Conservation (phyloP, 2,888 invertebrate species). For the Salticus scenicus region DNA sequence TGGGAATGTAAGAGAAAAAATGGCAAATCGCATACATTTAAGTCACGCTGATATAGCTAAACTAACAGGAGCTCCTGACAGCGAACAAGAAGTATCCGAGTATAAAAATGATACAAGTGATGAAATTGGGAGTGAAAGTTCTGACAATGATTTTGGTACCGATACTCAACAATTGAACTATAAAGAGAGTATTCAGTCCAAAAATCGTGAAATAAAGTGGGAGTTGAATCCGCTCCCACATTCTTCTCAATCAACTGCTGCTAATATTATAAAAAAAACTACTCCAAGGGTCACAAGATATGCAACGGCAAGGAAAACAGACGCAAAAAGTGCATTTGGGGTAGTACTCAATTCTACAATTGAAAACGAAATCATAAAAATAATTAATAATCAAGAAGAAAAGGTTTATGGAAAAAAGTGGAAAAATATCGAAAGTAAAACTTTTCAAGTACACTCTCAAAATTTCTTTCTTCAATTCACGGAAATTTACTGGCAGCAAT, state of each 20-base stretch:
- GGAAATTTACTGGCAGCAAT: no score
- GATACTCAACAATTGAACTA: not conserved
- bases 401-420: no score
- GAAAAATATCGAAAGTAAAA: no score
- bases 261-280: not conserved
- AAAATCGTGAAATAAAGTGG: conserved; percentile 16
- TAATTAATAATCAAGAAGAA: not conserved
- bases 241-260: not conserved
- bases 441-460: no score
- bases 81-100: not conserved
- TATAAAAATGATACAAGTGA: not conserved
- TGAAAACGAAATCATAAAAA: conserved; percentile 19
- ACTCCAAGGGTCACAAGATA: conserved; percentile 2
- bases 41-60: no score
- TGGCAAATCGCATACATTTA: no score
- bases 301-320: conserved; percentile 8
- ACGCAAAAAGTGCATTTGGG: conserved; percentile 15
- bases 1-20: no score
- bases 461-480: no score
- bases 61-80: no score
- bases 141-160: not conserved
- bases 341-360: conserved; percentile 8
- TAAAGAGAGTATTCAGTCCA: not conserved
- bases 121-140: no score
- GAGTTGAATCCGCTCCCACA: not conserved